phyloP scores from a whole-genome alignment of 53 echinoderm and acorn worm species.

The Hippasteria phrygiana region DNA sequence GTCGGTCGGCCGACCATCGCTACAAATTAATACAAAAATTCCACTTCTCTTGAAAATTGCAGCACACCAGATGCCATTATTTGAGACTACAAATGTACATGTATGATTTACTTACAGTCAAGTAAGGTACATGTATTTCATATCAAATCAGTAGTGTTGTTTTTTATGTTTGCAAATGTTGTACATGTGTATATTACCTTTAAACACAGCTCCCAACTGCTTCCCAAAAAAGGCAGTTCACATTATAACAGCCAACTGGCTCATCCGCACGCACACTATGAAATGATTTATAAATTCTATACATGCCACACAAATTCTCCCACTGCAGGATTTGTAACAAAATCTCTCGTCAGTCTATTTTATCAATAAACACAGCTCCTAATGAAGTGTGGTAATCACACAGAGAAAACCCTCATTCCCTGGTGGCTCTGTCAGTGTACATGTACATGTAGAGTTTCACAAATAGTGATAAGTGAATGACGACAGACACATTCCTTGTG shows the following conservation, averaged over 20 bases:
- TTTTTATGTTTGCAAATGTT: too few relatives aligned
- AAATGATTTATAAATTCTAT: constrained; percentile 55
- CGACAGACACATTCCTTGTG: background rate
- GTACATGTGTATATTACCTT: too few relatives aligned
- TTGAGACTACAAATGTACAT: background rate
- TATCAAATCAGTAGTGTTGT: too few relatives aligned
- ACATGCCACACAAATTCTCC: constrained; percentile 51
- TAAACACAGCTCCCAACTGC: background rate
- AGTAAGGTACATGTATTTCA: too few relatives aligned
- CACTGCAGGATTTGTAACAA: background rate
- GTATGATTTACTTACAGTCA: too few relatives aligned
- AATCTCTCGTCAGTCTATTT: constrained; percentile 22
- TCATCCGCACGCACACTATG: constrained; percentile 1
- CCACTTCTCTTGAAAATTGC: too few relatives aligned
- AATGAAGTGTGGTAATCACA: constrained; percentile 11
- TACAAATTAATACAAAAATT: too few relatives aligned
- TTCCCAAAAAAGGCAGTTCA: constrained; percentile 3
- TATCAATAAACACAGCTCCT: constrained; percentile 59
- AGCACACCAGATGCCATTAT: too few relatives aligned
- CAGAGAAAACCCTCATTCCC: background rate
- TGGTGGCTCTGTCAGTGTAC: background rate
- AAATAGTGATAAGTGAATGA: background rate
- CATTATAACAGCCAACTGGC: background rate
- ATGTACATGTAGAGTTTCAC: background rate
- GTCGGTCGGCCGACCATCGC: too few relatives aligned